Percentiles rank a stretch among this genome's conserved stretches.
These are phyloP conservation scores for Muraenolepis orangiensis DNA, from an alignment of 2,797 vertebrate species.

Conservation along the genomic window DNA sequence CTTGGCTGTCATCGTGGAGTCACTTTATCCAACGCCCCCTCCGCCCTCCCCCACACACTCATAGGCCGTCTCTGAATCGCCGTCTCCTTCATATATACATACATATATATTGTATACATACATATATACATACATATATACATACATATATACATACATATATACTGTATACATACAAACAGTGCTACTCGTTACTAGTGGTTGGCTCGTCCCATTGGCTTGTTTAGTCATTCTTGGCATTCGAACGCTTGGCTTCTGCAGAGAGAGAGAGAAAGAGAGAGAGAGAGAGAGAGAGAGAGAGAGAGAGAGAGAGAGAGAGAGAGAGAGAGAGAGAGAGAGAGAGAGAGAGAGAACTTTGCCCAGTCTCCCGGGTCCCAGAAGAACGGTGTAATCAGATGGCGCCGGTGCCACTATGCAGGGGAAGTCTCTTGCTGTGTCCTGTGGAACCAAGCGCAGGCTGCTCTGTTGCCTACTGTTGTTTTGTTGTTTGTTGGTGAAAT, in stretches of 20 bases:
- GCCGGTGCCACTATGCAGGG: conserved; percentile 20
- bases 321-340: too few species aligned
- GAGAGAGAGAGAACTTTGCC: conserved; percentile 41
- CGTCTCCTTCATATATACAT: too few species aligned
- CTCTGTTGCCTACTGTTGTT: background rate
- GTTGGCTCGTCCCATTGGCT: conserved; percentile 63
- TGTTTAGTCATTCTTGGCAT: conserved; percentile 58
- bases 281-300: background rate
- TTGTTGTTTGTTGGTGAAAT: background rate
- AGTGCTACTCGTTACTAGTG: conserved; percentile 55
- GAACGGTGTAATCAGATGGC: conserved; percentile 38
- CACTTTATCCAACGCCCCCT: background rate
- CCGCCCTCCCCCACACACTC: background rate
- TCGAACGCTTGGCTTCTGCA: conserved; percentile 33
- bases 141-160: too few species aligned
- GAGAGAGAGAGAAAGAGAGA: background rate
- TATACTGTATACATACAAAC: too few species aligned
- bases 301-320: conserved; percentile 14
- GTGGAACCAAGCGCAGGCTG: background rate
- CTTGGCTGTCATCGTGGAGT: background rate
- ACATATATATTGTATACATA: too few species aligned
- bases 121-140: too few species aligned
- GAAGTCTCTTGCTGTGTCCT: background rate
- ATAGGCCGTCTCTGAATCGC: too few species aligned
- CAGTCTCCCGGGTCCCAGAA: conserved; percentile 33